Evolutionary conservation across 2,797 vertebrate species (phyloP), one percentile per base, ranked within the genome.

Genomic region (Gadopsis marmoratus): DNA sequence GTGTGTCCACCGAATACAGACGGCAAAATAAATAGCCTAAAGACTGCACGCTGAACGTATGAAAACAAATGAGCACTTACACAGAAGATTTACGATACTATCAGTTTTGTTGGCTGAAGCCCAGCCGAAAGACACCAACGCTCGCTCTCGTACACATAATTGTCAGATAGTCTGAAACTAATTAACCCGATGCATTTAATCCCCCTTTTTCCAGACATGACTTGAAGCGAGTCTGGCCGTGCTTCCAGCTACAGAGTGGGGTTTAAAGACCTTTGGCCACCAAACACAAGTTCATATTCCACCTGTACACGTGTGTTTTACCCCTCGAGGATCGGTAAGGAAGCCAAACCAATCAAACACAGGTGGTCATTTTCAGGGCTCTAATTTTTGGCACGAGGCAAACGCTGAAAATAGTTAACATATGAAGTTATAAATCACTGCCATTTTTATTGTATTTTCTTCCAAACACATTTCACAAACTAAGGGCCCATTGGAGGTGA

Each of bases 321-420:
- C 82, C 90, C 87, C 90, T 82, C 1, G 63, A 90, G 83, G 91
- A 74, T 84, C 63, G 56, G 51, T 53, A 7, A 82, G 67, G 84
- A 75, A 33, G 90, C 93, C 92, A 94, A 91, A 88, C 86, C 89
- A 91, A 93, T 93, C 92, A 94, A 93, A 94, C 81, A 68, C 94
- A 94, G 92, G 91, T 94, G 94, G 93, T 90, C 91, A 89, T 88
- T 93, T 91, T 90, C 86, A 86, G 68, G 58, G 76, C 79, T 90
- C 82, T 87, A 71, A 82, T 91, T 92, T 90, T 88, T 94, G 93
- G 93, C 91, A 82, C n/a, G 26, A 86, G 73, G 74, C 71, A 37
- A 79, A 83, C 67, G 21, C 66, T 87, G 82, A 92, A 94, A 93
- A 95, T 86, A 89, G 86, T 91, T 89, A 85, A 88, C 89, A 91